Base-by-base conservation (phyloP, 2,113 vertebrate species). In the Cepphus grylle region DNA sequence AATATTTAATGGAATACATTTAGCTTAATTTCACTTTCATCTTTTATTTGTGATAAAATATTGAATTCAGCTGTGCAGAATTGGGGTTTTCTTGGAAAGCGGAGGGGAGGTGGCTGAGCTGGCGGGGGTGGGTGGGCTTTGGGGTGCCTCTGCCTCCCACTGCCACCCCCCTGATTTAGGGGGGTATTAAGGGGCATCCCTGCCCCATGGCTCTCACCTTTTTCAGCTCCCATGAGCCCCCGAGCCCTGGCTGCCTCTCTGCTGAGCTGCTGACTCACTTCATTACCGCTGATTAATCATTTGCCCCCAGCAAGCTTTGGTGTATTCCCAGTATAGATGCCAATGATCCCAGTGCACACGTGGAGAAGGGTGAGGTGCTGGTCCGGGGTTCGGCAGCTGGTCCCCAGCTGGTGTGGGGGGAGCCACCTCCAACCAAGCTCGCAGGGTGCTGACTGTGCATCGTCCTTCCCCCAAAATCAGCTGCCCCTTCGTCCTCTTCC, bases 1-100 rank as follows among this genome's bases (percentile, higher is more conserved):
- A 93, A 90, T 96, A 81, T 93, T 95, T 95, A 49, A 93, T 95
- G 79, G 96, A 73, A 92, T 80, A 83, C 79, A 73, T 95, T 95
- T 94, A 81, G 87, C 79, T 90, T 94, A 56, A 96, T 88, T 96
- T 93, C 55, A 23, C 81, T 94, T 92, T 96, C 81, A 90, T 95
- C 78, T 89, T 91, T 88, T 88, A 62, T 86, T 83, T 69, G 90
- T 2, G 70, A 82, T 76, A 69, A 96, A 96, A 79, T 56, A 76
- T 13, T 53, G 71, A 94, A 26, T 25, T 83, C 62, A 3, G 47
- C 67, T n/a, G 59, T 11, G 45, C 85, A 43, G 85, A 82, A 34
- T 5, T 16, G 90, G 50, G 42, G 6, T 82, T 56, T 95, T 66
- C 89, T 91, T 67, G 87, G 95, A 65, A 87, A 95, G 93, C 30